Base-by-base conservation (phyloP, 2,888 invertebrate genomes). In the Eudiplozoon nipponicum region DNA sequence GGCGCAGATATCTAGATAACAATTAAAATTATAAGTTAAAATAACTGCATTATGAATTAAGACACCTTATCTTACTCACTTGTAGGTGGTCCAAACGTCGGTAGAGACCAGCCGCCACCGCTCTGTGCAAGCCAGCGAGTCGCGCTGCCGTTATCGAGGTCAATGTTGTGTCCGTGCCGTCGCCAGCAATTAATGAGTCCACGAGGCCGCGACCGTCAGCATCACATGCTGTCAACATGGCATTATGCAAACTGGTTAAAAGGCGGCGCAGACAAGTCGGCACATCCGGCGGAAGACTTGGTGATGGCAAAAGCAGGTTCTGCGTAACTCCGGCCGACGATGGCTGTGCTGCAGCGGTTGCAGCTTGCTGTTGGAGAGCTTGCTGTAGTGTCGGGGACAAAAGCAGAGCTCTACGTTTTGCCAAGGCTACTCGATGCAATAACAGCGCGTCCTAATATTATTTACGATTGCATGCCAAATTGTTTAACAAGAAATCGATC, bases 71-170 rank as follows among this genome's bases (percentile, higher is more conserved):
- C n/a, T n/a, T n/a, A n/a, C n/a, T n/a, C n/a, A n/a, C n/a, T 62
- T 90, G 90, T 61, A 90, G 90, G 40, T 71, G 67, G 56, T 94
- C 90, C 45, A 94, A 62, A 3, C 94, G 67, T 50, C 74, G 72
- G 59, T 94, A 94, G 2, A 77, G 67, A 1, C 78, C 77, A 9
- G 38, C 38, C 3, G 38, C 20, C 11, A 22, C 17, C 11, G 37
- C 28, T 19, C 18, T 19, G 33, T 22, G 40, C 19, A 20, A 13
- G 18, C 29, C 20, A 43, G 18, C 7, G 44, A 31, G 17, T 15
- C 31, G 31, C 5, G 17, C 31, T 15, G 31, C 31, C 5, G 31
- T 31, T 15, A 17, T n/a, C 11, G 7, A 7, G 5, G 31, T 31
- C 13, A 15, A 15, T 7, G 31, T 18, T 5, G 13, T 15, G 18